Conservation (phyloP, 2,797 vertebrate species). For the Thalassophryne amazonica region DNA sequence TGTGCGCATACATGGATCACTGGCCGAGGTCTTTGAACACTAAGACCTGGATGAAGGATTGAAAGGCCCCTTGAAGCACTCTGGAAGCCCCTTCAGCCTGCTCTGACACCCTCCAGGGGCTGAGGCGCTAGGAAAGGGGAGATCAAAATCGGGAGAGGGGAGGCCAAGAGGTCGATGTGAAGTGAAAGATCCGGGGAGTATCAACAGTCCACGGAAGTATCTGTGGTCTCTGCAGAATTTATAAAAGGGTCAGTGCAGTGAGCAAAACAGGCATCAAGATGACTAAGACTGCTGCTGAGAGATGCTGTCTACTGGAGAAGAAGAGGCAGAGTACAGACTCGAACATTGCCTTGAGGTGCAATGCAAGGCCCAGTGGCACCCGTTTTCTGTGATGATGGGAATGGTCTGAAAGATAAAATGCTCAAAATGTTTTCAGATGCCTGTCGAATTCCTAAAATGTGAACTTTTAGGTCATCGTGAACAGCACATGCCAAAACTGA, state of each 20-base stretch:
- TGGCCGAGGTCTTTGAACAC: constrained; percentile 89
- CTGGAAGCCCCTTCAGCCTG: constrained; percentile 90
- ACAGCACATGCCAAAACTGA: neutral
- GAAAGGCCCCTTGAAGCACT: constrained; percentile 93
- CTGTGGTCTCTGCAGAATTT: constrained; percentile 66
- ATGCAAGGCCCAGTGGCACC: constrained; percentile 46
- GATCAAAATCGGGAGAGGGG: constrained; percentile 72
- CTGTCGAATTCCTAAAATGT: constrained; percentile 36
- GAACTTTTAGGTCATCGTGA: constrained; percentile 10
- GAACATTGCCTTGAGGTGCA: constrained; percentile 48
- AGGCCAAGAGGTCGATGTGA: constrained; percentile 67
- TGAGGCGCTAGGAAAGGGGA: constrained; percentile 83
- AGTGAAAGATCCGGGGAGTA: constrained; percentile 76
- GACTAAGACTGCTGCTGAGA: constrained; percentile 43
- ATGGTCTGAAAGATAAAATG: constrained; percentile 19
- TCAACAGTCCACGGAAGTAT: constrained; percentile 76
- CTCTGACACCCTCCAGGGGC: constrained; percentile 89
- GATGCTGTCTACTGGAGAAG: constrained; percentile 22
- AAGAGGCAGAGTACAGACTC: constrained; percentile 23
- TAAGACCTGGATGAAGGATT: constrained; percentile 78
- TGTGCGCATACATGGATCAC: constrained; percentile 64
- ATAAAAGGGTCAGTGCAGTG: constrained; percentile 61
- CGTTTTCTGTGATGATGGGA: constrained; percentile 32
- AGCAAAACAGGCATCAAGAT: constrained; percentile 57
- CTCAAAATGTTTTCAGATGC: constrained; percentile 31